phyloP scores from a whole-genome alignment of 2,797 vertebrate genomes.

The Valencia hispanica region DNA sequence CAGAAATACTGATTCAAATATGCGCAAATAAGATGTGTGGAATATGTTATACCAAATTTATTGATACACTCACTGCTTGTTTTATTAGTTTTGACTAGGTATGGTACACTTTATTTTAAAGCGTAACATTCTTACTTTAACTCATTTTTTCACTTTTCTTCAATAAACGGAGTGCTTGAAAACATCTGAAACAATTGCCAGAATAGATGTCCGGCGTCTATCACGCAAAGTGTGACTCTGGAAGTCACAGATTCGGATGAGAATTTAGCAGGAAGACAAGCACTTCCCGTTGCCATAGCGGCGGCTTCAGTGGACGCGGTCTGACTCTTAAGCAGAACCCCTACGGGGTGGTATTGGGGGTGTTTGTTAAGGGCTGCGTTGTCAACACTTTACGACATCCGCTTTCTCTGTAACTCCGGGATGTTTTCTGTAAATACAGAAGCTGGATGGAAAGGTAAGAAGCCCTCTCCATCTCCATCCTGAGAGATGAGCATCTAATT shows the following conservation, averaged over 20 bases:
- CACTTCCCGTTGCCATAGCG: constrained; percentile 86
- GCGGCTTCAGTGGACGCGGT: constrained; percentile 70
- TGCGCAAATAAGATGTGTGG: not conserved
- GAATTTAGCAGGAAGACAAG: constrained; percentile 64
- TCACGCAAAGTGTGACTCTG: constrained; percentile 61
- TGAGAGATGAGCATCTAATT: constrained; percentile 41
- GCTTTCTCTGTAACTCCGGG: constrained; percentile 41
- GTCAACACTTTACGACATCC: constrained; percentile 74
- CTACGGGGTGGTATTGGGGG: constrained; percentile 29
- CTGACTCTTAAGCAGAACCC: constrained; percentile 82
- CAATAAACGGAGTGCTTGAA: not conserved
- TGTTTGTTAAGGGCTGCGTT: constrained; percentile 56
- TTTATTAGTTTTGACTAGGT: no score
- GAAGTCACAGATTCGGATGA: constrained; percentile 50
- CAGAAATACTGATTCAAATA: not conserved
- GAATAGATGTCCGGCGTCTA: constrained; percentile 40
- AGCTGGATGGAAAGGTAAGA: constrained; percentile 26
- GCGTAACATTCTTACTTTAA: not conserved
- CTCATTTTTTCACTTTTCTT: not conserved
- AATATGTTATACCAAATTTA: not conserved
- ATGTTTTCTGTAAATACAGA: constrained; percentile 20
- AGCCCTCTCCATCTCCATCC: constrained; percentile 13
- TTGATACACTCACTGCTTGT: no score
- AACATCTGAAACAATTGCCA: not conserved
- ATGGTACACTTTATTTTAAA: not conserved